These are phyloP conservation scores for Tenodera sinensis DNA, from an alignment of 2,888 invertebrate genomes.

Conservation along the genomic window DNA sequence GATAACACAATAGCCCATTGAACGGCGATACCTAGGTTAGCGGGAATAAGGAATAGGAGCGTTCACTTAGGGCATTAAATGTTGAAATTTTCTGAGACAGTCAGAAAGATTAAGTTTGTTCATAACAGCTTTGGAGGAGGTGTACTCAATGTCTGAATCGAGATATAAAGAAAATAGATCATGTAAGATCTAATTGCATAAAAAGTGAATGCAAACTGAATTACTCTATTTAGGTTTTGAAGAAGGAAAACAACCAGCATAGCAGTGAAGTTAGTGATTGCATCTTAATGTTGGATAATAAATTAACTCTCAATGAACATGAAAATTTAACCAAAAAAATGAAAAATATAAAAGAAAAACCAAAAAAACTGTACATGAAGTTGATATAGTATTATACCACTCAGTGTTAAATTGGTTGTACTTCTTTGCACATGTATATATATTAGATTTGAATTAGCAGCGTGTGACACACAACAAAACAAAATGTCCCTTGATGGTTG, in stretches of 20 bases:
- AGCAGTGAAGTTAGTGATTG: slow-evolving; percentile 1
- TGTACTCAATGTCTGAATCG: too few species aligned
- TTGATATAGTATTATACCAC: background rate
- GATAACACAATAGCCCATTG: too few species aligned
- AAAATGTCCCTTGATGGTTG: background rate
- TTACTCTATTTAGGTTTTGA: background rate
- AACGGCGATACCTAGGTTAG: too few species aligned
- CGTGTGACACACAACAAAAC: background rate
- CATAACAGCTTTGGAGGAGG: too few species aligned
- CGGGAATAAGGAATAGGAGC: too few species aligned
- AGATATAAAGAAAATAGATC: background rate
- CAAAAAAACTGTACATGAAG: background rate
- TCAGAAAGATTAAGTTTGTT: too few species aligned
- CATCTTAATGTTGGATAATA: slow-evolving; percentile 3
- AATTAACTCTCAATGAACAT: slow-evolving; percentile 6
- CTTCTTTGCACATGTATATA: slow-evolving; percentile 14
- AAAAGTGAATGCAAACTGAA: background rate
- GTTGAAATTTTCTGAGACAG: too few species aligned
- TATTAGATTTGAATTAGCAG: background rate
- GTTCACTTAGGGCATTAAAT: too few species aligned
- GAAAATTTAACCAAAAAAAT: background rate
- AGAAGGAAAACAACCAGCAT: background rate
- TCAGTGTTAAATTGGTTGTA: slow-evolving; percentile 11
- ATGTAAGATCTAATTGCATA: background rate
- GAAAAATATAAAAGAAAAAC: background rate